A percentile compares a stretch with the other conserved stretches of the same genome.
Conservation (phyloP, 2,113 vertebrate species). For the Trichomycterus rosablanca region DNA sequence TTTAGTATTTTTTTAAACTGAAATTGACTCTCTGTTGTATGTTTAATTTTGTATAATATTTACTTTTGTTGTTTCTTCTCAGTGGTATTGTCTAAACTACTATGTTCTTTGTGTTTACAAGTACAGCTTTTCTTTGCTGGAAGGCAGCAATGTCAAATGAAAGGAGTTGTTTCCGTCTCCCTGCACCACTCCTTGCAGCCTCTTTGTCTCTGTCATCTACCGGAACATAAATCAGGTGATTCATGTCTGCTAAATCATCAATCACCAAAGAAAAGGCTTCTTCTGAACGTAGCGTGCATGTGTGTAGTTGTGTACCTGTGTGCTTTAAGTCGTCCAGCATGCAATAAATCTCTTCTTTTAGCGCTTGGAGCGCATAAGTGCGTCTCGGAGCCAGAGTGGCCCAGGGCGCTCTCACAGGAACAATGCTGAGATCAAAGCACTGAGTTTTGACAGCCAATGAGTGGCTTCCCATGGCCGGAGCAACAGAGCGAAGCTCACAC, state of each 20-base stretch:
- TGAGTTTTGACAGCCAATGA: conserved; percentile 79
- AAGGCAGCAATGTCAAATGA: conserved; percentile 46
- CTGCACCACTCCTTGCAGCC: conserved; percentile 59
- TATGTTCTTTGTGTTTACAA: conserved; percentile 49
- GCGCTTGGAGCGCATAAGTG: conserved; percentile 42
- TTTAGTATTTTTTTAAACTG: too few relatives aligned
- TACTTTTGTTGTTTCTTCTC: conserved; percentile 10
- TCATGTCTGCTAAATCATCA: conserved; percentile 66
- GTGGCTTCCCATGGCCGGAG: conserved; percentile 78
- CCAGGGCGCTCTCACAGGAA: conserved; percentile 57
- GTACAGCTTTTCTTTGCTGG: conserved; percentile 51
- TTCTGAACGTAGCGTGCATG: conserved; percentile 42
- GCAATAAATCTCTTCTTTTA: conserved; percentile 73
- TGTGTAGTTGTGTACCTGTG: conserved; percentile 31
- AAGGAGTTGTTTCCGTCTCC: conserved; percentile 67
- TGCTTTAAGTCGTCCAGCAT: conserved; percentile 58
- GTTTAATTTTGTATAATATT: not conserved
- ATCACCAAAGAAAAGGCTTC: conserved; percentile 59
- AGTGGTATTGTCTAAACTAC: not conserved
- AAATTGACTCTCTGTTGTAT: too few relatives aligned
- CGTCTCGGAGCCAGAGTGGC: conserved; percentile 57
- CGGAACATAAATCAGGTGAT: conserved; percentile 60
- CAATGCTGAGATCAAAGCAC: conserved; percentile 71
- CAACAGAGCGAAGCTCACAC: conserved; percentile 69
- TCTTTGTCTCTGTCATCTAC: conserved; percentile 51